Conservation (phyloP, 2,888 invertebrate genomes). For the Yponomeuta cagnagella region DNA sequence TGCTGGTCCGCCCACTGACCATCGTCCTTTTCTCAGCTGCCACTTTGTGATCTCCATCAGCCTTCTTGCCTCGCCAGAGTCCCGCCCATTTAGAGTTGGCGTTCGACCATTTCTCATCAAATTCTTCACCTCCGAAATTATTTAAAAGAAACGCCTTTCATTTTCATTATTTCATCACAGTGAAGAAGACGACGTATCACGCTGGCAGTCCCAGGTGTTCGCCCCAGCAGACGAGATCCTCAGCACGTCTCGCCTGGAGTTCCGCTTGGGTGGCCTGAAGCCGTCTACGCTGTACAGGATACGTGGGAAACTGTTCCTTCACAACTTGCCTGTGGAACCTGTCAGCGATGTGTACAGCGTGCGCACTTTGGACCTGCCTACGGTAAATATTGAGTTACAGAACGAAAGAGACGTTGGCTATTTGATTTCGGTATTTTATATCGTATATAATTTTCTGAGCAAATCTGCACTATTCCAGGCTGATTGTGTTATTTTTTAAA, state of each 20-base stretch:
- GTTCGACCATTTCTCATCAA: too few relatives aligned
- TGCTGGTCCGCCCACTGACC: too few relatives aligned
- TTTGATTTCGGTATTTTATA: too few relatives aligned
- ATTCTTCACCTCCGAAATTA: neutral
- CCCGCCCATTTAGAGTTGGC: too few relatives aligned
- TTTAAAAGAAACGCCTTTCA: neutral
- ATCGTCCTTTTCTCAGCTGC: too few relatives aligned
- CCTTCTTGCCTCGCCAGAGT: too few relatives aligned
- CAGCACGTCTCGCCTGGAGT: slow-evolving; percentile 89
- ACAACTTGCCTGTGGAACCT: slow-evolving; percentile 85
- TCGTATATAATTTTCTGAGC: too few relatives aligned
- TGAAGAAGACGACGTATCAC: slow-evolving; percentile 80
- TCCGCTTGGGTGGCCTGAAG: slow-evolving; percentile 84
- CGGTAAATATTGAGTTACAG: slow-evolving; percentile 34
- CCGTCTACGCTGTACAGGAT: slow-evolving; percentile 89
- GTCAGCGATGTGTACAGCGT: slow-evolving; percentile 86
- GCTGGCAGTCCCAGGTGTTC: slow-evolving; percentile 90
- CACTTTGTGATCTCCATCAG: too few relatives aligned
- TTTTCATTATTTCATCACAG: slow-evolving; percentile 39
- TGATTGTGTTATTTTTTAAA: too few relatives aligned
- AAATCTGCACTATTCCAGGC: too few relatives aligned
- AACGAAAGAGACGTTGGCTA: too few relatives aligned
- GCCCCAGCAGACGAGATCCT: slow-evolving; percentile 91
- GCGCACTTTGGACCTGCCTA: slow-evolving; percentile 76
- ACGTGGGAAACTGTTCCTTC: slow-evolving; percentile 85